Percentiles rank a stretch among this genome's conserved stretches.
Conservation (phyloP, 2,797 vertebrate species). For the Cephalopachus bancanus region DNA sequence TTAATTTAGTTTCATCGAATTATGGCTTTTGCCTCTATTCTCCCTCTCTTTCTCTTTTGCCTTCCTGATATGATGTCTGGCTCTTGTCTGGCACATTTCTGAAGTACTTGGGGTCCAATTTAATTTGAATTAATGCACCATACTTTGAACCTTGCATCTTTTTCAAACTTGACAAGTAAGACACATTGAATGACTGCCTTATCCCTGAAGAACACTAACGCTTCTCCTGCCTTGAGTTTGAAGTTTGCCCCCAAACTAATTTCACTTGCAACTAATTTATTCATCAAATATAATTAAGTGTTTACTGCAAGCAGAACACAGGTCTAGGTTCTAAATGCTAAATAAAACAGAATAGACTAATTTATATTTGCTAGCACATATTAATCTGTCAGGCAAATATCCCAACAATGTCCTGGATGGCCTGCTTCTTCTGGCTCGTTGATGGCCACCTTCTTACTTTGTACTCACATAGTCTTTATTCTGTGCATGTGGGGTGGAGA, state of each 20-base stretch:
- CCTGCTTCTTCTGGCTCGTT: too few relatives aligned
- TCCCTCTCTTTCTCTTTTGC: neutral
- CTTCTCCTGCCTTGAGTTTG: conserved; percentile 32
- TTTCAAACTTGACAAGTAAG: neutral
- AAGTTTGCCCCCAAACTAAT: conserved; percentile 50
- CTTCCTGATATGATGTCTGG: neutral
- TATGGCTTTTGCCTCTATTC: neutral
- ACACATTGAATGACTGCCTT: neutral
- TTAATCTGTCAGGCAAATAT: neutral
- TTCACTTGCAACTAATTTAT: conserved; percentile 56
- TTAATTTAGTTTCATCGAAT: neutral
- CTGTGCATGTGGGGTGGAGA: rapidly evolving
- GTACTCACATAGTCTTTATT: neutral
- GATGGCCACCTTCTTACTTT: neutral
- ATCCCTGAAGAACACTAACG: neutral
- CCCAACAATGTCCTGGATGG: neutral
- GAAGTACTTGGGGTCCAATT: neutral
- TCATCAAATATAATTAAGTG: conserved; percentile 32
- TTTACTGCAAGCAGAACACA: neutral
- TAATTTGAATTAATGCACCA: conserved; percentile 23
- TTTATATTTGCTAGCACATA: neutral
- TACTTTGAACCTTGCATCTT: neutral
- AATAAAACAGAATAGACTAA: neutral
- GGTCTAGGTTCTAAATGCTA: neutral
- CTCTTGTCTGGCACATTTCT: neutral